phyloP scores from a whole-genome alignment of 2,113 vertebrate species.

The Heterotis niloticus region DNA sequence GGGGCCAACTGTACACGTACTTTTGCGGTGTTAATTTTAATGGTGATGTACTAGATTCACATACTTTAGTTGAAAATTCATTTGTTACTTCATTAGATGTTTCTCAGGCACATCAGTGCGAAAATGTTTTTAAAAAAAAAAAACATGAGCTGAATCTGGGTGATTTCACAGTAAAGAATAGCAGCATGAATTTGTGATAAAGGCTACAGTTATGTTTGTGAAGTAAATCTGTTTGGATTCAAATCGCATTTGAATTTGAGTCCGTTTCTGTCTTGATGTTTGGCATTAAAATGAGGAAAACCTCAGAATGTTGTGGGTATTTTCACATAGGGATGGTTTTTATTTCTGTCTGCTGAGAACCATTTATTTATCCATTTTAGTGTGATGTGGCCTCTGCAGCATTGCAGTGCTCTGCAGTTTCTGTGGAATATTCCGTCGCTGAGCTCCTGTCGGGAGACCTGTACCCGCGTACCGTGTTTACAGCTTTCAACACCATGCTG shows the following conservation, averaged over 20 bases:
- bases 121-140: neutral
- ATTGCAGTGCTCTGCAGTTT: conserved; percentile 12
- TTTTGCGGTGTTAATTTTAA: no score
- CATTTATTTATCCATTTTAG: neutral
- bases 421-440: neutral
- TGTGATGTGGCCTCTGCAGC: neutral
- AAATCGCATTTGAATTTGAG: no score
- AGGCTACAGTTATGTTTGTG: neutral
- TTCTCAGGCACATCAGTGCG: no score
- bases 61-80: no score
- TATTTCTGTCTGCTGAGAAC: neutral
- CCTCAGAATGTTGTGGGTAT: neutral
- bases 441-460: neutral
- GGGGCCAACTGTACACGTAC: no score
- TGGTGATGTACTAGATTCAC: no score
- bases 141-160: neutral
- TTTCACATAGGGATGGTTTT: neutral
- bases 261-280: neutral
- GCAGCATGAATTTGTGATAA: neutral
- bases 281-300: neutral
- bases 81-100: no score
- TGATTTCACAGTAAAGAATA: neutral
- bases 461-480: neutral
- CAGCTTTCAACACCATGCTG: neutral
- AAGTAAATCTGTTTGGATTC: neutral